A percentile compares a stretch with the other conserved stretches of the same genome.
Evolutionary conservation across 2,797 vertebrate species (phyloP).

Genomic region (Nothura maculosa): DNA sequence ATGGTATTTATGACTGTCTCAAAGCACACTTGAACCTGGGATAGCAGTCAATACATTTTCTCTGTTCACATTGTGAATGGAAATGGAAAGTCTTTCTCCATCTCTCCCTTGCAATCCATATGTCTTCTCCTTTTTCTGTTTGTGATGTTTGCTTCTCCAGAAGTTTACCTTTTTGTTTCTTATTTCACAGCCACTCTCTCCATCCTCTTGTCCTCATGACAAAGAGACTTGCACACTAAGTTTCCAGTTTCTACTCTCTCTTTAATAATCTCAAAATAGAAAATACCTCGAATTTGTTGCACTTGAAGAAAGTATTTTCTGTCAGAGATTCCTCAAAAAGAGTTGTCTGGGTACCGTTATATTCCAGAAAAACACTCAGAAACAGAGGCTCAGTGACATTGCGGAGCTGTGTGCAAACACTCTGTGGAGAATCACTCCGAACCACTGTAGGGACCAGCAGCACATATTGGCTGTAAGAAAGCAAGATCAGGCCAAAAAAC

Average conservation of each 20-base stretch:
- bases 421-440: conserved; percentile 48
- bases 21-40: neutral
- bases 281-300: conserved; percentile 71
- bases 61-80: neutral
- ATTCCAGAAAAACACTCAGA: conserved; percentile 57
- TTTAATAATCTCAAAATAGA: neutral
- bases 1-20: neutral
- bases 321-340: conserved; percentile 52
- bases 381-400: conserved; percentile 61
- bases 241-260: neutral
- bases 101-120: neutral
- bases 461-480: conserved; percentile 72
- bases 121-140: neutral
- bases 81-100: neutral
- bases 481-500: neutral
- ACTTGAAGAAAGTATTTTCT: conserved; percentile 59
- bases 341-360: conserved; percentile 4
- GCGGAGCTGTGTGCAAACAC: conserved; percentile 74
- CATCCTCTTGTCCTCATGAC: neutral
- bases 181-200: neutral
- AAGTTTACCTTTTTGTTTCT: neutral
- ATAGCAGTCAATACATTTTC: neutral
- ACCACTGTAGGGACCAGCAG: conserved; percentile 67
- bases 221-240: neutral
- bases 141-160: neutral